A percentile compares a stretch with the other conserved stretches of the same genome.
phyloP scores from a whole-genome alignment of 2,797 vertebrate species.

The Champsocephalus gunnari region DNA sequence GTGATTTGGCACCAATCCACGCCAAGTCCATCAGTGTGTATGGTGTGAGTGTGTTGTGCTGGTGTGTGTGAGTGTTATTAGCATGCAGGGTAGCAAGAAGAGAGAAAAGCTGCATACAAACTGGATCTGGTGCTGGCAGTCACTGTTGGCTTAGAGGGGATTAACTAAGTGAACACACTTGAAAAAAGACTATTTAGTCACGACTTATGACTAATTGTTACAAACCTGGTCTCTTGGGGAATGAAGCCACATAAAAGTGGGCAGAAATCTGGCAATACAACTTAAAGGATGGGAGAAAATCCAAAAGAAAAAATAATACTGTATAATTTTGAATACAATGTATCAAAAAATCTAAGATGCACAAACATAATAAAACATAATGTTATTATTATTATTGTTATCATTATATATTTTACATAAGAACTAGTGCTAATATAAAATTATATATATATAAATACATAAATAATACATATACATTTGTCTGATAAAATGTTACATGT shows the following conservation, averaged over 20 bases:
- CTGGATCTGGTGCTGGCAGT: conserved; percentile 26
- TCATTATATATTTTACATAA: no score
- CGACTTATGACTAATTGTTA: conserved; percentile 8
- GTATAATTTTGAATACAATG: not conserved
- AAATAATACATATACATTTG: not conserved
- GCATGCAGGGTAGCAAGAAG: conserved; percentile 40
- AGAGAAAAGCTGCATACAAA: conserved; percentile 33
- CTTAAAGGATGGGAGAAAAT: not conserved
- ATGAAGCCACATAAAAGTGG: not conserved
- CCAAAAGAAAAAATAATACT: not conserved
- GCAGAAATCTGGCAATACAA: not conserved
- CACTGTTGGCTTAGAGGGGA: conserved; percentile 33
- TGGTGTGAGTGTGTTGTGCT: conserved; percentile 25
- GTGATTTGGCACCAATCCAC: conserved; percentile 52
- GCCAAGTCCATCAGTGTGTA: conserved; percentile 24
- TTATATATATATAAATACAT: not conserved
- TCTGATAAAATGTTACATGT: not conserved
- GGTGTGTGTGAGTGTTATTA: conserved; percentile 26
- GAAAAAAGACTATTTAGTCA: not conserved
- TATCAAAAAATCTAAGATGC: not conserved
- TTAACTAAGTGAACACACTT: conserved; percentile 30
- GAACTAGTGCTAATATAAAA: no score
- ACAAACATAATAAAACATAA: not conserved
- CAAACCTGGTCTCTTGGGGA: conserved; percentile 6
- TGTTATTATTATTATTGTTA: no score